phyloP scores from a whole-genome alignment of 2,113 vertebrate species.

The Brevimyrus niger region DNA sequence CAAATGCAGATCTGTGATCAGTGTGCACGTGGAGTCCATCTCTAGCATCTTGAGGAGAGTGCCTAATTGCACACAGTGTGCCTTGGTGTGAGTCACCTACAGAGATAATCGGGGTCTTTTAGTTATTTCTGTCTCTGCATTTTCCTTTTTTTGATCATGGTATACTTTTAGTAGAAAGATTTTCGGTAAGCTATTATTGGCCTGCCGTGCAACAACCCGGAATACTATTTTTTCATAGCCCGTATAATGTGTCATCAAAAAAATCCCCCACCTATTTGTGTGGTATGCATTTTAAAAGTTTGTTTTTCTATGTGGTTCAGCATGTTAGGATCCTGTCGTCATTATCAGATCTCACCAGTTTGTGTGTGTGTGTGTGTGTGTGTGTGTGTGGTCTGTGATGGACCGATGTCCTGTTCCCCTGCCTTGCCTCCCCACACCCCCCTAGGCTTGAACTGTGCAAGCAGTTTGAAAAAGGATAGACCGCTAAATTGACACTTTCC shows the following conservation, averaged over 20 bases:
- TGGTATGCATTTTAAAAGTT: not conserved
- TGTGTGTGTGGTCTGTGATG: not conserved
- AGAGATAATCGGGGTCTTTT: not conserved
- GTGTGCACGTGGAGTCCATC: not conserved
- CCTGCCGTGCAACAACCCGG: not conserved
- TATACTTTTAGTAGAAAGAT: not conserved
- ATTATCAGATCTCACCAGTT: not conserved
- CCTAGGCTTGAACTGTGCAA: not conserved
- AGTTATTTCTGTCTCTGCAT: not conserved
- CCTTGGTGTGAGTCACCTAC: not conserved
- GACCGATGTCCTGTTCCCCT: not conserved
- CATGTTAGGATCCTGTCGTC: not conserved
- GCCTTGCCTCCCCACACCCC: not conserved
- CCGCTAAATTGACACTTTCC: not conserved
- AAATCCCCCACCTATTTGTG: not conserved
- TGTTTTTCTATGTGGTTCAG: not conserved
- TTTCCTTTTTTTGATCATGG: not conserved
- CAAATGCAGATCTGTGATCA: not conserved
- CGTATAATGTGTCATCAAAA: not conserved
- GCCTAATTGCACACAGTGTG: not conserved
- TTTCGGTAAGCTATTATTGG: not conserved
- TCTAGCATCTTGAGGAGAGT: not conserved
- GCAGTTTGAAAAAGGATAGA: not conserved
- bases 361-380: not conserved
- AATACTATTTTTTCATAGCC: not conserved